Percentiles rank a stretch among this genome's conserved stretches.
Conservation (phyloP, 2,113 vertebrate genomes). For the Ctenodactylus gundi region DNA sequence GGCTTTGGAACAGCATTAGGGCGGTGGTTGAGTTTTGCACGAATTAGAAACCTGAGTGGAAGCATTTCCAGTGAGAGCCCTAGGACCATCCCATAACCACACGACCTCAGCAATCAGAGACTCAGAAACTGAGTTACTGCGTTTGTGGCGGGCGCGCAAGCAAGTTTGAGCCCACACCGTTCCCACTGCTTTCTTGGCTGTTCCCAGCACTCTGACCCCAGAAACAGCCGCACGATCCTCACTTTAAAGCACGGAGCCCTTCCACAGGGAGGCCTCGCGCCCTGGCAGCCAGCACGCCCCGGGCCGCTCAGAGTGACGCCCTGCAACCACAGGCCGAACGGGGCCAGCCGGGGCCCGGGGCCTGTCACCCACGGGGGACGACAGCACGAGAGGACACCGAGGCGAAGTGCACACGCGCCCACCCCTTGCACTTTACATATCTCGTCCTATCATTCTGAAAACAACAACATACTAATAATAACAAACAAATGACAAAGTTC, state of each 20-base stretch:
- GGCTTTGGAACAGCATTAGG: constrained; percentile 38
- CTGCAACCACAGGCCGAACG: too few species aligned
- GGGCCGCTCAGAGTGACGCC: background rate
- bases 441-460: constrained; percentile 13
- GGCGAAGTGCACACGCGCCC: too few species aligned
- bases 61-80: background rate
- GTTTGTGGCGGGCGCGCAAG: background rate
- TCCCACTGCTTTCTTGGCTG: background rate
- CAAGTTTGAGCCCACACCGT: background rate
- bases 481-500: background rate
- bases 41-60: constrained; percentile 34
- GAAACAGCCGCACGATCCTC: background rate
- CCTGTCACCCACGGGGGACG: background rate
- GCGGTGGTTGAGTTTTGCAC: background rate
- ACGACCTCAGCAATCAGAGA: background rate
- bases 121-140: background rate
- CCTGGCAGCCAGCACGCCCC: background rate
- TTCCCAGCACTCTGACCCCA: background rate
- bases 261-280: background rate
- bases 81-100: background rate
- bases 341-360: background rate
- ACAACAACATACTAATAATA: background rate
- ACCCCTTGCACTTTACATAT: too few species aligned
- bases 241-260: background rate
- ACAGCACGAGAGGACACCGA: background rate